A percentile compares a stretch with the other conserved stretches of the same genome.
phyloP scores from a whole-genome alignment of 1,140 invertebrate genomes.

The Chionoecetes opilio region DNA sequence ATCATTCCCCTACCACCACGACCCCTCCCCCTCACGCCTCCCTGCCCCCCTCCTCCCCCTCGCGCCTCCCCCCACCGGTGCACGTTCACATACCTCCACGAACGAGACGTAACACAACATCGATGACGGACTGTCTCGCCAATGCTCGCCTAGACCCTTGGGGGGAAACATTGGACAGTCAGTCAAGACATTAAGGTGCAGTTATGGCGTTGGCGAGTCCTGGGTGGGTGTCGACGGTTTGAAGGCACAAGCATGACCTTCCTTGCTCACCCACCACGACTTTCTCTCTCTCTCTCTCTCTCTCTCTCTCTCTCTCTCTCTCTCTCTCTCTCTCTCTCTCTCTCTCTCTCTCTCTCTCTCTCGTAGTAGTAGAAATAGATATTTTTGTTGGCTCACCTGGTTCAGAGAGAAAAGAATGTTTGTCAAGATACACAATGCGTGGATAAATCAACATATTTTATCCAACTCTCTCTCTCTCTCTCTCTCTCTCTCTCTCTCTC shows the following conservation, averaged over 20 bases:
- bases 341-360: background rate
- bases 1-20: background rate
- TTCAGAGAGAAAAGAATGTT: too few species aligned
- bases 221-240: background rate
- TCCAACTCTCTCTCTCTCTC: too few species aligned
- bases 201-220: slow-evolving; percentile 1
- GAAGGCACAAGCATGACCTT: background rate
- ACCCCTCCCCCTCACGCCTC: too few species aligned
- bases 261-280: too few species aligned
- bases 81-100: background rate
- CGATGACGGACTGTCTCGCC: background rate
- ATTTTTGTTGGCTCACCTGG: too few species aligned
- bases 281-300: too few species aligned
- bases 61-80: background rate
- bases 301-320: too few species aligned
- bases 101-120: background rate
- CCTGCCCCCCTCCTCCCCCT: background rate
- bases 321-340: too few species aligned
- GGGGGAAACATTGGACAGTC: background rate
- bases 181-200: background rate
- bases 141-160: background rate
- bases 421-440: too few species aligned
- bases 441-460: too few species aligned
- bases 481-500: too few species aligned
- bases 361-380: too few species aligned